phyloP scores from a whole-genome alignment of 2,888 invertebrate genomes.

The Caenorhabditis sp. region DNA sequence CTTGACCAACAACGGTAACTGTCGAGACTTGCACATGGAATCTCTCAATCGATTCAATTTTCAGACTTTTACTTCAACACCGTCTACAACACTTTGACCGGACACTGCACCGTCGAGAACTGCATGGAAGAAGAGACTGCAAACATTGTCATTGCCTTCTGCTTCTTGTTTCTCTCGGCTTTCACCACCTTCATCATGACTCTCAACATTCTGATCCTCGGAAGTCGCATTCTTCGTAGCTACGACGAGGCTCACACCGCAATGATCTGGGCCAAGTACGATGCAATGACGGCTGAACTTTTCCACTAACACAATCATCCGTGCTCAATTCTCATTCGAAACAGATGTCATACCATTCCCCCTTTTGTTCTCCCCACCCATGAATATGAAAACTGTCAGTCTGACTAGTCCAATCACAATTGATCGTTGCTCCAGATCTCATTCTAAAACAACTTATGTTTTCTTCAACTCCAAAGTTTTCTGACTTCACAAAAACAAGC shows the following conservation, averaged over 20 bases:
- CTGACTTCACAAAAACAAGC: too few relatives aligned
- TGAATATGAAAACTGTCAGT: too few relatives aligned
- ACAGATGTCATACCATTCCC: too few relatives aligned
- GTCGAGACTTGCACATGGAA: not conserved
- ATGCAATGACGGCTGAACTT: slow-evolving; percentile 18
- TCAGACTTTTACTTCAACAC: slow-evolving; percentile 33
- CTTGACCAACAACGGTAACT: slow-evolving; percentile 16
- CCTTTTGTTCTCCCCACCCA: too few relatives aligned
- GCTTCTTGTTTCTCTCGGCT: slow-evolving; percentile 11
- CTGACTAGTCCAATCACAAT: too few relatives aligned
- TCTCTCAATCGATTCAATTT: not conserved
- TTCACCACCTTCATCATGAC: slow-evolving; percentile 14
- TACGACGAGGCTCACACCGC: slow-evolving; percentile 29
- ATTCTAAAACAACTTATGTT: too few relatives aligned
- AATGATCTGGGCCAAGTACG: slow-evolving; percentile 20
- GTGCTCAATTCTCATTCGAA: too few relatives aligned
- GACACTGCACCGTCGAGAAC: slow-evolving; percentile 12
- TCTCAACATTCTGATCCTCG: slow-evolving; percentile 27
- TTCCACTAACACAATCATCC: too few relatives aligned
- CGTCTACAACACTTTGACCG: not conserved
- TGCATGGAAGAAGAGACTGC: slow-evolving; percentile 13
- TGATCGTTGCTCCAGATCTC: too few relatives aligned
- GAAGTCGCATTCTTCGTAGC: slow-evolving; percentile 27
- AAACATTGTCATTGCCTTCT: slow-evolving; percentile 37
- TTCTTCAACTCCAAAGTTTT: too few relatives aligned